Evolutionary conservation across 2,888 invertebrate species (phyloP).

Genomic region (Celastrina argiolus): DNA sequence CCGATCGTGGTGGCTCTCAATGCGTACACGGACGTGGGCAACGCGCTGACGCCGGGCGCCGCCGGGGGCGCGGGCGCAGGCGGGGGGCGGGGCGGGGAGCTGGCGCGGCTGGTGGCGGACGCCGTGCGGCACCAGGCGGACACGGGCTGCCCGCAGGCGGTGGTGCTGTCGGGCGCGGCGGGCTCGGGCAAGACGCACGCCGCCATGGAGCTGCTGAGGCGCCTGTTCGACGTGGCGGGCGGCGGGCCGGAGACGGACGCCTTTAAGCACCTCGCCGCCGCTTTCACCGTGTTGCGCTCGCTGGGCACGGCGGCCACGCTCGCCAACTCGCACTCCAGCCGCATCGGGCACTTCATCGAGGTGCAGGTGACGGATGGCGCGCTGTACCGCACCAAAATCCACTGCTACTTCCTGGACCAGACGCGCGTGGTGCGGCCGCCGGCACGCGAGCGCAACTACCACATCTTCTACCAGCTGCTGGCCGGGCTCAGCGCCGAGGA

Average conservation of each 20-base stretch:
- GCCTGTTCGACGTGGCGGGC: conserved; percentile 95
- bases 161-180: conserved; percentile 93
- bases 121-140: conserved; percentile 95
- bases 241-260: conserved; percentile 97
- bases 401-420: conserved; percentile 96
- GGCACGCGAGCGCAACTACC: conserved; percentile 94
- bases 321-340: conserved; percentile 93
- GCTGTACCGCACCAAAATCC: conserved; percentile 95
- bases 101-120: conserved; percentile 92
- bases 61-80: conserved; percentile 86
- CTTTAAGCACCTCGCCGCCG: conserved; percentile 96
- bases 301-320: conserved; percentile 94
- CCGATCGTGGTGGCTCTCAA: conserved; percentile 94
- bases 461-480: conserved; percentile 97
- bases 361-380: conserved; percentile 97
- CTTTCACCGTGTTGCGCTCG: conserved; percentile 94
- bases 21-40: conserved; percentile 91
- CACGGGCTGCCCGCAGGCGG: conserved; percentile 96
- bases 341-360: conserved; percentile 97
- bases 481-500: conserved; percentile 93
- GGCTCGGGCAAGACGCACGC: conserved; percentile 97
- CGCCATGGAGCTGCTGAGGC: conserved; percentile 92
- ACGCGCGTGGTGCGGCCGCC: conserved; percentile 92
- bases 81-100: conserved; percentile 88
- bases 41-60: conserved; percentile 90